Conservation (phyloP, 2,113 vertebrate genomes). For the Lophura nycthemera region DNA sequence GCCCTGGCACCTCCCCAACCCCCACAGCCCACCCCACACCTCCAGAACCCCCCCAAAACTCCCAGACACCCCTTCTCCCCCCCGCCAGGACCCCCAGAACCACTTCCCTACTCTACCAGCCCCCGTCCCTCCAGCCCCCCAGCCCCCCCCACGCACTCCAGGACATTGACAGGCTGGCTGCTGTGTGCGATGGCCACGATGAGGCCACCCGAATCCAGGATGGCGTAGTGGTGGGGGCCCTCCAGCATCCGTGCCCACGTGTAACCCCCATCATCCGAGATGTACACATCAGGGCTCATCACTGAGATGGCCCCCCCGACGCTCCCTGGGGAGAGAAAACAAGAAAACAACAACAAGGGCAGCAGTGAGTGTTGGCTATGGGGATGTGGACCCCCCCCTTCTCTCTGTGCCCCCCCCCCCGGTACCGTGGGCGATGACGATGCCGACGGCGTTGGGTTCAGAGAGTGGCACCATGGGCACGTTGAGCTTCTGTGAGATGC, state of each 20-base stretch:
- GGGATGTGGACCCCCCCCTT: no score
- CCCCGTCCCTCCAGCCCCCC: no score
- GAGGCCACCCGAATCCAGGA: conserved; percentile 93
- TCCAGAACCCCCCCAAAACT: no score
- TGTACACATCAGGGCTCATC: conserved; percentile 88
- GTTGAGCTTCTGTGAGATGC: conserved; percentile 91
- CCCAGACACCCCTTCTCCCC: no score
- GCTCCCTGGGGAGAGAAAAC: conserved; percentile 79
- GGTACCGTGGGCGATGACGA: conserved; percentile 92
- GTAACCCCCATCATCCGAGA: conserved; percentile 94
- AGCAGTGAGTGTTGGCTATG: no score
- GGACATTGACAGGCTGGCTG: no score
- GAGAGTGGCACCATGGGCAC: conserved; percentile 91
- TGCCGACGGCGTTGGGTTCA: conserved; percentile 90
- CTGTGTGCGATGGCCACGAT: conserved; percentile 71
- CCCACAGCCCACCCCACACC: no score
- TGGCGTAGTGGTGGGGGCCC: conserved; percentile 93
- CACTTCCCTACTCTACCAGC: no score
- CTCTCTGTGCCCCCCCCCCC: no score
- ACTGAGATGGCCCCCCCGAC: conserved; percentile 88
- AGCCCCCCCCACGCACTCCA: no score
- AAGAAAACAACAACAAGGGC: neutral
- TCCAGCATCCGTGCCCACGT: conserved; percentile 87
- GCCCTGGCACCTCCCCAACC: no score
- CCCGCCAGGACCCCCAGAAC: no score